Conservation (phyloP, 2,113 vertebrate species). For the Scolopax mira region DNA sequence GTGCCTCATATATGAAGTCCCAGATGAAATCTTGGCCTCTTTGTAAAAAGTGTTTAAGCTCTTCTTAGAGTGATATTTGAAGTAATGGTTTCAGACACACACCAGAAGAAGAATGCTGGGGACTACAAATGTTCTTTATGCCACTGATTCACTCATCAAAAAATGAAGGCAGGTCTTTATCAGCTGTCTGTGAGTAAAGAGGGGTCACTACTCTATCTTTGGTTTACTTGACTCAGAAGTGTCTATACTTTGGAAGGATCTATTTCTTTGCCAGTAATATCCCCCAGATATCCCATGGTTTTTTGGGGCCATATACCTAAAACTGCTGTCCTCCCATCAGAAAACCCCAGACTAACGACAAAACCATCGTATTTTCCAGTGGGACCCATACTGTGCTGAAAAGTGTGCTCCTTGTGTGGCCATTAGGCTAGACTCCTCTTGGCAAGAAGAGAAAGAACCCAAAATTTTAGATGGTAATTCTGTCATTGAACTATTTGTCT, state of each 20-base stretch:
- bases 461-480: neutral
- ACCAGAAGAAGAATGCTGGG: neutral
- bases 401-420: neutral
- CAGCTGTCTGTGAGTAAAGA: neutral
- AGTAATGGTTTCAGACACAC: neutral
- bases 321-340: neutral
- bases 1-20: neutral
- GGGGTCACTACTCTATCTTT: neutral
- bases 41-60: neutral
- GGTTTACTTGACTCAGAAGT: neutral
- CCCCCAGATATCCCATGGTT: neutral
- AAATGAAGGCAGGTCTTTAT: neutral
- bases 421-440: neutral
- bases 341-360: neutral
- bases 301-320: neutral
- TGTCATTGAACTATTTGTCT: neutral
- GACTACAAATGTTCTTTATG: neutral
- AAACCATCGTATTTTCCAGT: neutral
- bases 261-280: neutral
- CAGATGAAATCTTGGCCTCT: neutral
- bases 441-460: neutral
- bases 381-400: fast-evolving
- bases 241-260: neutral
- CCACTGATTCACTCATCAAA: neutral
- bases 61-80: neutral